phyloP scores from a whole-genome alignment of 2,113 vertebrate species.

The Benitochromis conjunctus region DNA sequence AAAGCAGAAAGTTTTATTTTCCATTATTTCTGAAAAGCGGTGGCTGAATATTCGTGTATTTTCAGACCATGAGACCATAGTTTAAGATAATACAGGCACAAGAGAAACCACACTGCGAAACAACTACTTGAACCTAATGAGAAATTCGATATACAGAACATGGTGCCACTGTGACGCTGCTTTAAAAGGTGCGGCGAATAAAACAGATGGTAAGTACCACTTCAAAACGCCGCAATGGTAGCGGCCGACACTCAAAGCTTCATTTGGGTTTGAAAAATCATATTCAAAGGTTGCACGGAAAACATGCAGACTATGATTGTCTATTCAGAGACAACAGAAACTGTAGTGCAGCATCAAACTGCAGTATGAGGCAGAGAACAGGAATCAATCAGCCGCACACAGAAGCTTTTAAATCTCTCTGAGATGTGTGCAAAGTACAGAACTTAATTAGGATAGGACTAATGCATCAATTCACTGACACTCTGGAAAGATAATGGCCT shows the following conservation, averaged over 20 bases:
- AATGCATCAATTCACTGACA: not conserved
- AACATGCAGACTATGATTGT: constrained; percentile 8
- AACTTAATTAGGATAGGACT: not conserved
- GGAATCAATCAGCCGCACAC: not conserved
- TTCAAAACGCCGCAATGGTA: constrained; percentile 27
- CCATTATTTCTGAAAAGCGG: not conserved
- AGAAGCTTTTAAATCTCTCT: not conserved
- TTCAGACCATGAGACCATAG: not conserved
- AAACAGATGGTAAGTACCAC: constrained; percentile 20
- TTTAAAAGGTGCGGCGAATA: not conserved
- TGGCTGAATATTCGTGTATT: not conserved
- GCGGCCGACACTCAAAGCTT: not conserved
- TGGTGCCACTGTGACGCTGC: not conserved
- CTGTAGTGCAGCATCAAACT: not conserved
- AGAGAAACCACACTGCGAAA: not conserved
- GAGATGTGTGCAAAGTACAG: not conserved
- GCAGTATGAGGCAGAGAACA: not conserved
- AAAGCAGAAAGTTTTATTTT: not conserved
- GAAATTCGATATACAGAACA: not conserved
- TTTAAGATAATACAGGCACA: not conserved
- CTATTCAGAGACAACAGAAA: not conserved
- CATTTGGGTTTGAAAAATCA: not conserved
- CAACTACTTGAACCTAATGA: not conserved
- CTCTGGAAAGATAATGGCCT: not conserved
- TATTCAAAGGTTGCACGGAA: constrained; percentile 8